Percentiles rank a stretch among this genome's conserved stretches.
Evolutionary conservation across 2,113 vertebrate species (phyloP).

Genomic region (Condylura cristata): DNA sequence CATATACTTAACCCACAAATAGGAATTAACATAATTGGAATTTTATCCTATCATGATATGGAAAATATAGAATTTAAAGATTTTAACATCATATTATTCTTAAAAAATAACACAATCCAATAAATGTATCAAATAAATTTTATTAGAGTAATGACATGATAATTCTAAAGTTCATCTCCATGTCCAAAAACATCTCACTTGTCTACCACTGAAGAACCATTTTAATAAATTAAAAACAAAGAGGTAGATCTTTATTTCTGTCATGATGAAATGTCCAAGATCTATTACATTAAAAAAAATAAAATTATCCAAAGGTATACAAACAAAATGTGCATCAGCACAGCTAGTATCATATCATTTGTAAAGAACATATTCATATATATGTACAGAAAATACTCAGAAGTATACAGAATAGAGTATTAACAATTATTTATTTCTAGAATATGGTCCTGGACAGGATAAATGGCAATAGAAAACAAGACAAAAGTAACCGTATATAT

Average conservation of each 20-base stretch:
- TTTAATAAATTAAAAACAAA: conserved; percentile 52
- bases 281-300: neutral
- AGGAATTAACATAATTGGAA: neutral
- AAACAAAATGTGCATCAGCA: conserved; percentile 2
- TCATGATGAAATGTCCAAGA: neutral
- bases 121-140: conserved; percentile 46
- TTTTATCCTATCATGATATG: neutral
- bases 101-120: conserved; percentile 51
- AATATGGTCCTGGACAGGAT: neutral
- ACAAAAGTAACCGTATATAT: neutral
- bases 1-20: neutral
- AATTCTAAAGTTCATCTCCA: conserved; percentile 10
- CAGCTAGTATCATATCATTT: neutral
- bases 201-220: neutral
- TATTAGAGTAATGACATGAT: conserved; percentile 46
- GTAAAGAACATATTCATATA: neutral
- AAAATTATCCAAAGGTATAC: neutral
- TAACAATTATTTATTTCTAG: neutral
- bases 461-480: neutral
- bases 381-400: conserved; percentile 27
- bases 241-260: conserved; percentile 40
- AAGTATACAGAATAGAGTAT: neutral
- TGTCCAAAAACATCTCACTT: conserved; percentile 23
- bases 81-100: neutral
- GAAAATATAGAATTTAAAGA: conserved; percentile 1